Evolutionary conservation across 2,113 vertebrate species (phyloP).

Genomic region (Amphiprion ocellaris): DNA sequence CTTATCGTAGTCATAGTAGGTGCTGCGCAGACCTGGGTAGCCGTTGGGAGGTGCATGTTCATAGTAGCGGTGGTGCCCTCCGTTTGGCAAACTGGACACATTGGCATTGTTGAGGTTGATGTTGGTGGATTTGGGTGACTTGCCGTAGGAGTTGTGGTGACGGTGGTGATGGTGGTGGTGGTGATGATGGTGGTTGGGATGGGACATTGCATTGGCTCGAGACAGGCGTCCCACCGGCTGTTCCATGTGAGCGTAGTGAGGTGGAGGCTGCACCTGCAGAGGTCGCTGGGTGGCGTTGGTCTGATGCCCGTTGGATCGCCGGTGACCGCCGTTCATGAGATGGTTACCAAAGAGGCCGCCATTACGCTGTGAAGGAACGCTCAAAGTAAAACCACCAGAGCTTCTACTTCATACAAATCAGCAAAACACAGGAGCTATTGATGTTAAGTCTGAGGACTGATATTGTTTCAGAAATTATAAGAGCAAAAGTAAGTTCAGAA

Average conservation of each 20-base stretch:
- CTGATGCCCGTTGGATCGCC: conserved; percentile 91
- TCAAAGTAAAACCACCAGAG: conserved; percentile 66
- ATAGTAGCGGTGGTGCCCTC: conserved; percentile 88
- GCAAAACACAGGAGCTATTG: conserved; percentile 44
- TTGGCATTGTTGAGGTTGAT: conserved; percentile 99
- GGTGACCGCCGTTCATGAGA: conserved; percentile 93
- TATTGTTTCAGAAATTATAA: conserved; percentile 65
- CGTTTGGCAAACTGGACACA: conserved; percentile 91
- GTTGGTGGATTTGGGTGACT: conserved; percentile 97
- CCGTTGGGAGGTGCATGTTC: conserved; percentile 90
- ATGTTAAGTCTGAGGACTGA: conserved; percentile 73
- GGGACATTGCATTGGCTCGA: conserved; percentile 92
- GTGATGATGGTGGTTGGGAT: conserved; percentile 91
- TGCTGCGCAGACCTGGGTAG: conserved; percentile 81
- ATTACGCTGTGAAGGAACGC: conserved; percentile 91
- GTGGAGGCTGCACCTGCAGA: conserved; percentile 95
- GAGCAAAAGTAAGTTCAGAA: conserved; percentile 78
- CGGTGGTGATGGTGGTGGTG: conserved; percentile 91
- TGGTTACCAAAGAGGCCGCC: conserved; percentile 98
- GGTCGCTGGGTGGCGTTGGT: conserved; percentile 98
- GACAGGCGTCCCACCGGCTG: conserved; percentile 89
- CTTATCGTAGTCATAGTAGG: conserved; percentile 89
- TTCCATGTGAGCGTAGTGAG: conserved; percentile 91
- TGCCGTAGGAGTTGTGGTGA: conserved; percentile 91
- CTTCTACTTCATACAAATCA: conserved; percentile 14